A percentile compares a stretch with the other conserved stretches of the same genome.
Conservation (phyloP, 1,140 invertebrate genomes). For the Diorhabda elongata region DNA sequence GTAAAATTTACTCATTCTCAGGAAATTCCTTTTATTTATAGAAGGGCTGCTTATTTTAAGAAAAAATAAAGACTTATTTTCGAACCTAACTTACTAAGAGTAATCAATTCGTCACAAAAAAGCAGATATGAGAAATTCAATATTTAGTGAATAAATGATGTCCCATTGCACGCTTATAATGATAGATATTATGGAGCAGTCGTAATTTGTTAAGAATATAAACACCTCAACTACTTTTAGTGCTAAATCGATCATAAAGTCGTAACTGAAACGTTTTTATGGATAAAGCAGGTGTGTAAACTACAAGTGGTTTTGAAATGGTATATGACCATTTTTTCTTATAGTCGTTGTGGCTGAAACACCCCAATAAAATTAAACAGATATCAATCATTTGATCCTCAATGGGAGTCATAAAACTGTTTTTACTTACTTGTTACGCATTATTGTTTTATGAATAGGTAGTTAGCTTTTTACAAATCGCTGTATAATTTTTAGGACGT, state of each 20-base stretch:
- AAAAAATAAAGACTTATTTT: too few species aligned
- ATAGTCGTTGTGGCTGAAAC: slow-evolving; percentile 2
- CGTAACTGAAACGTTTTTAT: slow-evolving; percentile 43
- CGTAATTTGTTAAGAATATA: slow-evolving; percentile 42
- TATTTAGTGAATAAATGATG: not conserved
- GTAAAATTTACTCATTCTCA: too few species aligned
- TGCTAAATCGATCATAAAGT: slow-evolving; percentile 43
- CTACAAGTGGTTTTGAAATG: slow-evolving; percentile 33
- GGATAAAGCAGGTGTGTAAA: slow-evolving; percentile 36
- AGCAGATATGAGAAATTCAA: too few species aligned
- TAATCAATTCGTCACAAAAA: too few species aligned
- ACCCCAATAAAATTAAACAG: slow-evolving; percentile 2
- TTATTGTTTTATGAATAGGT: not conserved
- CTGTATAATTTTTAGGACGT: not conserved
- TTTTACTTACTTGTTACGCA: slow-evolving; percentile 2
- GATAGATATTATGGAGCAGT: slow-evolving; percentile 32
- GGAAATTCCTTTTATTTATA: too few species aligned
- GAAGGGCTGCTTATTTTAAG: too few species aligned
- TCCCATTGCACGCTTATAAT: slow-evolving; percentile 2
- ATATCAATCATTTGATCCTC: not conserved
- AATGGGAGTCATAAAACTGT: not conserved
- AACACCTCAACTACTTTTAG: slow-evolving; percentile 41
- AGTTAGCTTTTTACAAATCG: slow-evolving; percentile 2
- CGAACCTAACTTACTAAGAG: too few species aligned
- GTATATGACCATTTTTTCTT: slow-evolving; percentile 20